phyloP scores from a whole-genome alignment of 2,888 invertebrate species.

The Gonocerus acuteangulatus region DNA sequence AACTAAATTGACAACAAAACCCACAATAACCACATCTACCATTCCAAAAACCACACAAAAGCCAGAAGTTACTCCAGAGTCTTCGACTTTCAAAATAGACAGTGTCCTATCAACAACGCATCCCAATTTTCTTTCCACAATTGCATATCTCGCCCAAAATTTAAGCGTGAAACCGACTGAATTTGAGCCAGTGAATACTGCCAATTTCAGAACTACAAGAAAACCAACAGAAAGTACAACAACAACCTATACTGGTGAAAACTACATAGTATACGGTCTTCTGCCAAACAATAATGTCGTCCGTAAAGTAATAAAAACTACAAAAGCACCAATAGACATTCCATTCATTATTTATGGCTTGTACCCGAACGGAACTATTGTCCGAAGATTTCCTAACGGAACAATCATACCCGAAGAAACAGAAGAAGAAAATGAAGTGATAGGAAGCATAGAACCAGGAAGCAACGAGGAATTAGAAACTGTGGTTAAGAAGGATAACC shows the following conservation, averaged over 20 bases:
- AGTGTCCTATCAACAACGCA: constrained; percentile 26
- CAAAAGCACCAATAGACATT: constrained; percentile 56
- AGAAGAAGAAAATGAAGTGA: constrained; percentile 36
- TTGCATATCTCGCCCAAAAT: constrained; percentile 39
- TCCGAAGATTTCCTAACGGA: constrained; percentile 72
- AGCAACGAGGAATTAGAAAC: constrained; percentile 33
- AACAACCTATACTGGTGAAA: constrained; percentile 29
- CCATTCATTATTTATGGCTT: constrained; percentile 69
- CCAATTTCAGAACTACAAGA: constrained; percentile 17
- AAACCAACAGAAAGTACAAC: constrained; percentile 29
- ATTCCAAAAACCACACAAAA: constrained; percentile 42
- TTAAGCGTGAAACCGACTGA: constrained; percentile 19
- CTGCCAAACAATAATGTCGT: constrained; percentile 71
- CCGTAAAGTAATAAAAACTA: constrained; percentile 62
- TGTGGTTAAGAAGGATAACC: constrained; percentile 36
- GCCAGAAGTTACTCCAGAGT: constrained; percentile 46
- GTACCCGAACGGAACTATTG: constrained; percentile 68
- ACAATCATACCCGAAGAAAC: constrained; percentile 59
- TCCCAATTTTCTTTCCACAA: constrained; percentile 36
- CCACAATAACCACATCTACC: constrained; percentile 17
- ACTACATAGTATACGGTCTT: constrained; percentile 65
- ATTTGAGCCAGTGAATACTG: constrained; percentile 24
- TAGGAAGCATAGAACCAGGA: constrained; percentile 35
- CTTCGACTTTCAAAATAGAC: constrained; percentile 40
- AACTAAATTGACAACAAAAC: neutral